Percentiles rank a stretch among this genome's conserved stretches.
Conservation (phyloP, 1,140 invertebrate species). For the Aphidius ervi region DNA sequence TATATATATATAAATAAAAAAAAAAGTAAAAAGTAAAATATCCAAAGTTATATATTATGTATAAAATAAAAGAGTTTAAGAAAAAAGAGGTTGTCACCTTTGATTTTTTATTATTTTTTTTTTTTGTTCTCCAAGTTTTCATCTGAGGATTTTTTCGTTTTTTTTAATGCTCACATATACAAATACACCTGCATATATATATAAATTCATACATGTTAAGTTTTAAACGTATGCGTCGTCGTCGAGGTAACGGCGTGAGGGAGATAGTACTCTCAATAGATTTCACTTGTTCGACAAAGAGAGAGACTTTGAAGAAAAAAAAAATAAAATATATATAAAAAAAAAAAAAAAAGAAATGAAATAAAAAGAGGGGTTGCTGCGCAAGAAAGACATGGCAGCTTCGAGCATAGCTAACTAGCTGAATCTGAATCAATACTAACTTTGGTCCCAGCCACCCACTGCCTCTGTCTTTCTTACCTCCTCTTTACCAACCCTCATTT, state of each 20-base stretch:
- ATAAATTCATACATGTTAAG: too few species aligned
- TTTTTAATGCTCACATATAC: too few species aligned
- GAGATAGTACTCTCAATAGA: too few species aligned
- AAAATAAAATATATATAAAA: background rate
- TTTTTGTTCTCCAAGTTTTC: too few species aligned
- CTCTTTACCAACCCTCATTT: slow-evolving; percentile 23
- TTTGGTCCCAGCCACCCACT: slow-evolving; percentile 33
- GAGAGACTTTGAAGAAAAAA: slow-evolving; percentile 8
- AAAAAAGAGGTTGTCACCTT: slow-evolving; percentile 21
- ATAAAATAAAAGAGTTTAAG: slow-evolving; percentile 14
- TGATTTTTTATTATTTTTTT: too few species aligned
- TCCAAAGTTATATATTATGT: too few species aligned
- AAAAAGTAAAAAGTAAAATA: slow-evolving; percentile 4
- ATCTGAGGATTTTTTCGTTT: too few species aligned
- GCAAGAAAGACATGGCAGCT: slow-evolving; percentile 31
- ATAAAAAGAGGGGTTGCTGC: slow-evolving; percentile 4
- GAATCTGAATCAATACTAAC: slow-evolving; percentile 50
- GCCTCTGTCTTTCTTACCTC: slow-evolving; percentile 19
- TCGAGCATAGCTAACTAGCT: slow-evolving; percentile 48
- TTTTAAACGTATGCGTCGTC: too few species aligned
- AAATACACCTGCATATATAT: too few species aligned
- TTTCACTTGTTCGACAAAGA: background rate
- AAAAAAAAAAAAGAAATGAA: background rate
- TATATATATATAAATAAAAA: background rate
- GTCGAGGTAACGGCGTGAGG: too few species aligned